Conservation (phyloP, 2,888 invertebrate species). For the Choreutis nemorana region DNA sequence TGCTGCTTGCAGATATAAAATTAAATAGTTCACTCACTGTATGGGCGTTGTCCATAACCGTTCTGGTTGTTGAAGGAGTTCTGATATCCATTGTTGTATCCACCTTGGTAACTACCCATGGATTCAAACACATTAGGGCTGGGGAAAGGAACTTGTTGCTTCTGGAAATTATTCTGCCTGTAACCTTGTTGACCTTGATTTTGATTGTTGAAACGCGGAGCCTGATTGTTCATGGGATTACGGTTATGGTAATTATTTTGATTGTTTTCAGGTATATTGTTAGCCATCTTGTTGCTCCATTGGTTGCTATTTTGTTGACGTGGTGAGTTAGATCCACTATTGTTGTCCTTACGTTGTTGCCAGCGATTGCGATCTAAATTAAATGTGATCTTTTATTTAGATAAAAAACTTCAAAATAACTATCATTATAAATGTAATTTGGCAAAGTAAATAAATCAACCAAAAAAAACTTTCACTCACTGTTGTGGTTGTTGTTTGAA, state of each 20-base stretch:
- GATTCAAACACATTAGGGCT: conserved; percentile 67
- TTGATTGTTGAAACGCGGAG: conserved; percentile 61
- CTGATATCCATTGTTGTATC: conserved; percentile 60
- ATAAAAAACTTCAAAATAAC: conserved; percentile 1
- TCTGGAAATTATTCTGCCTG: conserved; percentile 56
- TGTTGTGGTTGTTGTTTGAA: conserved; percentile 57
- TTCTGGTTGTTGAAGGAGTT: conserved; percentile 55
- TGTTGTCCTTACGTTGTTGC: conserved; percentile 68
- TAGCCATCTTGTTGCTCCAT: conserved; percentile 60
- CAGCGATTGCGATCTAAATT: conserved; percentile 64
- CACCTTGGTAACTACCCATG: conserved; percentile 64
- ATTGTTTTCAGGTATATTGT: conserved; percentile 26
- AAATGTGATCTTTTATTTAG: conserved; percentile 9
- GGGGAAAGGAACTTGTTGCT: conserved; percentile 64
- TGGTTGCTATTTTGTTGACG: conserved; percentile 56
- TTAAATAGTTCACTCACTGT: too few relatives aligned
- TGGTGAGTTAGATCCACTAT: conserved; percentile 55
- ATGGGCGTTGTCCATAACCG: conserved; percentile 34
- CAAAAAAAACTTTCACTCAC: conserved; percentile 18
- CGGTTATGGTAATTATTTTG: conserved; percentile 43
- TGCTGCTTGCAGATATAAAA: too few relatives aligned
- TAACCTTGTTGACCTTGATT: conserved; percentile 45
- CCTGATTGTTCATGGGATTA: conserved; percentile 33
- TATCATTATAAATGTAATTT: background rate
- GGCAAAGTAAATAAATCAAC: conserved; percentile 1